A percentile compares a stretch with the other conserved stretches of the same genome.
phyloP scores from a whole-genome alignment of 2,888 invertebrate genomes.

The Xanthia icteritia region DNA sequence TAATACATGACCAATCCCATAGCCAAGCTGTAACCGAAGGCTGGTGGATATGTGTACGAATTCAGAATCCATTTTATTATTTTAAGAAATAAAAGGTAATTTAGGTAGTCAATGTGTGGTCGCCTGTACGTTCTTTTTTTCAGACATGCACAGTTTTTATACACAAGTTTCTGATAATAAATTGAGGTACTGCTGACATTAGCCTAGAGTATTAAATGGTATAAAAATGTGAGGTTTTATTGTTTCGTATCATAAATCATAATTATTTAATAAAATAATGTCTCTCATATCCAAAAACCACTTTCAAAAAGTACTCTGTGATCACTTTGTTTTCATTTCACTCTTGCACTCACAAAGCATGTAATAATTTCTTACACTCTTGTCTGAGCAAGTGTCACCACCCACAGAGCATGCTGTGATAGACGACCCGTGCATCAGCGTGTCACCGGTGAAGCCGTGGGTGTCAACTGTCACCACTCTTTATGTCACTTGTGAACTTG shows the following conservation, averaged over 20 bases:
- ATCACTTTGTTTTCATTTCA: constrained; percentile 6
- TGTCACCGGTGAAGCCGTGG: too few relatives aligned
- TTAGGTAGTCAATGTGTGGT: not conserved
- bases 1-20: constrained; percentile 95
- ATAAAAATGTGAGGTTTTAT: not conserved
- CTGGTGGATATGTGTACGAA: constrained; percentile 86
- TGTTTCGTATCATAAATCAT: not conserved
- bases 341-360: too few relatives aligned
- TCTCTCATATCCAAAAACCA: not conserved
- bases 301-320: too few relatives aligned
- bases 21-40: constrained; percentile 89
- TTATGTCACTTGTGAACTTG: too few relatives aligned
- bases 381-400: too few relatives aligned
- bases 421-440: too few relatives aligned
- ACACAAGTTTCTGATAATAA: not conserved
- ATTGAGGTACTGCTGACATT: not conserved
- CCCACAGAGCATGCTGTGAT: too few relatives aligned
- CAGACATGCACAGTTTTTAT: not conserved
- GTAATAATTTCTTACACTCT: not conserved
- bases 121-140: not conserved
- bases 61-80: constrained; percentile 85
- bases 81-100: not conserved
- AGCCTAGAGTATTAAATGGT: not conserved
- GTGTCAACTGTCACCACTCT: too few relatives aligned
- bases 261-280: not conserved